These are phyloP conservation scores for Anoplopoma fimbria DNA, from an alignment of 2,113 vertebrate genomes.

Conservation along the genomic window DNA sequence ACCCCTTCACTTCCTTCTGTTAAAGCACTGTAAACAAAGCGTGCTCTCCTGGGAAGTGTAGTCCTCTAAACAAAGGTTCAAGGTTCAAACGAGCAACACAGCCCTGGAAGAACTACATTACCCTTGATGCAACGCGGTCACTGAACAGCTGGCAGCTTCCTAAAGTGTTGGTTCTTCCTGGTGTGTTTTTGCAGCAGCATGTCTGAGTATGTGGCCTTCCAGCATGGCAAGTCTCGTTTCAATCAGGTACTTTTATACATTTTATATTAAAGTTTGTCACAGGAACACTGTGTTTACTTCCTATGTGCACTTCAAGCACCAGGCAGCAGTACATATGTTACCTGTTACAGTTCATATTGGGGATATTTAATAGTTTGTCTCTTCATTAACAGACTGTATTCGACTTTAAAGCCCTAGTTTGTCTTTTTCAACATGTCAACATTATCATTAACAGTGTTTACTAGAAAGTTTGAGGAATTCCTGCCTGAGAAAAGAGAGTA, in stretches of 20 bases:
- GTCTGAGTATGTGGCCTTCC: conserved; percentile 86
- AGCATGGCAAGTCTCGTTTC: conserved; percentile 88
- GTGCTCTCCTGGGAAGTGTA: conserved; percentile 60
- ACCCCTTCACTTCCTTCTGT: background rate
- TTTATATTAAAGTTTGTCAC: background rate
- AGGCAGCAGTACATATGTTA: background rate
- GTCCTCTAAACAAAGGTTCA: background rate
- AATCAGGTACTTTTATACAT: conserved; percentile 87
- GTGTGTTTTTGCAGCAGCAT: conserved; percentile 66
- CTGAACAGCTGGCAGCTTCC: background rate
- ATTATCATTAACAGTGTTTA: too few species aligned
- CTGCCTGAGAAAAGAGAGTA: too few species aligned
- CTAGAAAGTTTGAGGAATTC: too few species aligned
- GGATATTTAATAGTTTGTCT: background rate
- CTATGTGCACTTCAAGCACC: background rate
- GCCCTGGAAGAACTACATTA: conserved; percentile 17
- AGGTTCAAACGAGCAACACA: too few species aligned
- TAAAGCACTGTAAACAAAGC: background rate
- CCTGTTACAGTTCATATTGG: background rate
- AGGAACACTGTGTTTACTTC: background rate
- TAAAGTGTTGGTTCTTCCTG: background rate
- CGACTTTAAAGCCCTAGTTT: background rate
- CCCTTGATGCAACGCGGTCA: conserved; percentile 1
- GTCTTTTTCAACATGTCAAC: too few species aligned
- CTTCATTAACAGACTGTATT: background rate